A percentile compares a stretch with the other conserved stretches of the same genome.
These are phyloP conservation scores for Ispidina picta DNA, from an alignment of 2,797 vertebrate species.

Conservation along the genomic window DNA sequence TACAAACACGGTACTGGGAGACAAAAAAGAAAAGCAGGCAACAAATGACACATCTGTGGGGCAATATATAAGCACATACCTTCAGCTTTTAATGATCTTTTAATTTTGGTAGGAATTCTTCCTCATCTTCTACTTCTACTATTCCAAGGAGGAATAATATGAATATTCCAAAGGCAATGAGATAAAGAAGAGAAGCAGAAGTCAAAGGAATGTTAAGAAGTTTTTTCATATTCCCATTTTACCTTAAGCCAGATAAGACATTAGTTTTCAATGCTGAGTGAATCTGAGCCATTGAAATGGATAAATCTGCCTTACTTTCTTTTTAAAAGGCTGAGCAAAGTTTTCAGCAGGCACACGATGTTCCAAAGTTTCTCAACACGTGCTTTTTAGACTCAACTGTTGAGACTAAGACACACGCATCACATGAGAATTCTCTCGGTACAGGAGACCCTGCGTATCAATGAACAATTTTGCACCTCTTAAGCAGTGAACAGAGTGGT, in stretches of 20 bases:
- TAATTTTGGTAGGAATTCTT: not conserved
- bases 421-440: not conserved
- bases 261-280: not conserved
- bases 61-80: not conserved
- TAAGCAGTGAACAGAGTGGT: not conserved
- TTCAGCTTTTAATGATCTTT: not conserved
- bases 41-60: not conserved
- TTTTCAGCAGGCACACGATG: not conserved
- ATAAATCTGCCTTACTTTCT: not conserved
- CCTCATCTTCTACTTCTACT: not conserved
- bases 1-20: not conserved
- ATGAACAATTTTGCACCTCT: conserved; percentile 53
- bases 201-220: not conserved
- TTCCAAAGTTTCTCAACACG: not conserved
- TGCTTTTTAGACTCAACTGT: not conserved
- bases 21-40: not conserved
- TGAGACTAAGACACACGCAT: not conserved
- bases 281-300: not conserved
- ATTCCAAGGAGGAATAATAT: not conserved
- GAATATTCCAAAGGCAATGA: not conserved
- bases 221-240: not conserved
- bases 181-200: not conserved
- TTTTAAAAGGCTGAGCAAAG: not conserved
- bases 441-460: not conserved
- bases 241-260: not conserved